Evolutionary conservation across 2,797 vertebrate genomes (phyloP).

Genomic region (Microctenopoma stevenorrisi): DNA sequence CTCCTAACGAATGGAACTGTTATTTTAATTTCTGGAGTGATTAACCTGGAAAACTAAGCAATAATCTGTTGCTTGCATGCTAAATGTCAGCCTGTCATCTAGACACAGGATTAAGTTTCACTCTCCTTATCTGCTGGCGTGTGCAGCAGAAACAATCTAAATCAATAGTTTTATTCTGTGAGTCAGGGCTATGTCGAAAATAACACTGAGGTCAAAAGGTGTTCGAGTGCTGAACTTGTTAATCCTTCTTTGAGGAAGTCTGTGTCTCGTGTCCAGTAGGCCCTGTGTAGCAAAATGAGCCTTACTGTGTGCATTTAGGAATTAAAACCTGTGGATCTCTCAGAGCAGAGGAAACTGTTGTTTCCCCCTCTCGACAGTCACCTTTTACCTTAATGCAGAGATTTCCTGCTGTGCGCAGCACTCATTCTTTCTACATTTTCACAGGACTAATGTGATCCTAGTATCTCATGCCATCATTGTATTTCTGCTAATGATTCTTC

Average conservation of each 20-base stretch:
- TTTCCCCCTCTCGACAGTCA: conserved; percentile 34
- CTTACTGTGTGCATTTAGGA: conserved; percentile 64
- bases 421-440: conserved; percentile 59
- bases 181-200: conserved; percentile 6
- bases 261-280: conserved; percentile 40
- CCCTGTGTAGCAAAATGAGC: conserved; percentile 70
- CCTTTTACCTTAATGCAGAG: conserved; percentile 32
- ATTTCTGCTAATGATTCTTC: conserved; percentile 73
- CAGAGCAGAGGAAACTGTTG: conserved; percentile 13
- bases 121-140: background rate
- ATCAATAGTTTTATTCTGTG: conserved; percentile 7
- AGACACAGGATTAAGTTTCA: too few relatives aligned
- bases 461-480: conserved; percentile 74
- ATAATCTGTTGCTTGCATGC: background rate
- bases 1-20: background rate
- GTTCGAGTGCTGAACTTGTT: conserved; percentile 31
- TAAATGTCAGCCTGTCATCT: background rate
- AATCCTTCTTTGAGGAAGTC: conserved; percentile 30
- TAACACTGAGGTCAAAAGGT: background rate
- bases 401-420: conserved; percentile 37
- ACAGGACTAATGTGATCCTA: conserved; percentile 60
- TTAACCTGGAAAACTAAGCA: background rate
- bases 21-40: too few relatives aligned
- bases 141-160: background rate
- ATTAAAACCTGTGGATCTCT: conserved; percentile 27